phyloP scores from a whole-genome alignment of 2,888 invertebrate species.

The Athetis lepigone region DNA sequence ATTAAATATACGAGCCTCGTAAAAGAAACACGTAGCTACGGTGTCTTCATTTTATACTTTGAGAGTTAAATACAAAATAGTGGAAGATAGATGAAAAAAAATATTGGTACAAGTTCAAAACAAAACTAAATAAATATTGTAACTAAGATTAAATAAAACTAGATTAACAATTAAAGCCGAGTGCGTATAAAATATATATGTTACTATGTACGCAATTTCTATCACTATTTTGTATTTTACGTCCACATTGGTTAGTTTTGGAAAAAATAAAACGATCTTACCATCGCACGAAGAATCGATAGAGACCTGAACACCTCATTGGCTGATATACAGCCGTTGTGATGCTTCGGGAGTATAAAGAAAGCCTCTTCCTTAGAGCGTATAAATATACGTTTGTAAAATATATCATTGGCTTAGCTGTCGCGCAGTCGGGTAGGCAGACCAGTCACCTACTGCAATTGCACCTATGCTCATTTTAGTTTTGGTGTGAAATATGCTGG shows the following conservation, averaged over 20 bases:
- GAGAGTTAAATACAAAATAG: neutral
- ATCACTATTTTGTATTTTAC: neutral
- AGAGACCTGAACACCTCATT: neutral
- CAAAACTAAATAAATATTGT: too few relatives aligned
- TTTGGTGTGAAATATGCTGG: too few relatives aligned
- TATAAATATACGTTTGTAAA: neutral
- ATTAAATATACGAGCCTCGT: constrained; percentile 54
- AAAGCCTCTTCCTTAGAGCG: neutral
- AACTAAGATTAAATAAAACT: too few relatives aligned
- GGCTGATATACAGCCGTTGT: neutral
- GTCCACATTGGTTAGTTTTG: neutral
- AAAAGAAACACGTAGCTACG: constrained; percentile 51
- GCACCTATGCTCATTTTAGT: too few relatives aligned
- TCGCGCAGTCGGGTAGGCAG: neutral
- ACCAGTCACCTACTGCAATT: neutral
- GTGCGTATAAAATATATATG: neutral
- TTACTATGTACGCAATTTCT: neutral
- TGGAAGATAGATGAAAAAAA: neutral
- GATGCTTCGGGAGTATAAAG: neutral
- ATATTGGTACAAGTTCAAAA: neutral
- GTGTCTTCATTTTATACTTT: constrained; percentile 61
- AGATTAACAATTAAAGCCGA: too few relatives aligned
- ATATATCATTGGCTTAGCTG: neutral
- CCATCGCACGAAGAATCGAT: neutral
- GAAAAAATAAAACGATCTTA: neutral